Evolutionary conservation across 37 sponge, comb jelly and placozoan species (phyloP).

Genomic region (Lycopodina hypogea): DNA sequence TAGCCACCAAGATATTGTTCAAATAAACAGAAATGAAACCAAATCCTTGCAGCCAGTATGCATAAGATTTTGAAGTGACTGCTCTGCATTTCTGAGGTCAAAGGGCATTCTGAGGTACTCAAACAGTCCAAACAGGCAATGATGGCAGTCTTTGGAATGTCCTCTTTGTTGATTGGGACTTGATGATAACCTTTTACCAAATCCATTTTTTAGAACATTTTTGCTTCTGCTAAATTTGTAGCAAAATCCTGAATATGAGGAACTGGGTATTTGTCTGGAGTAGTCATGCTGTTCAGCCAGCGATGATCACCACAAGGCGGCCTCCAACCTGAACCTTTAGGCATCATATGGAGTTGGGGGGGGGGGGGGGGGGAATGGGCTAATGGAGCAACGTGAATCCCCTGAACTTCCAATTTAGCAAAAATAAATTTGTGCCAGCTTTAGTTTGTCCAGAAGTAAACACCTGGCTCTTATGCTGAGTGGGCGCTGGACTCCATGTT

Average conservation of each 20-base stretch:
- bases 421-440: too few species aligned
- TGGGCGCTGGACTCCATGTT: background rate
- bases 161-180: slow-evolving; percentile 38
- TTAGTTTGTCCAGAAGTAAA: too few species aligned
- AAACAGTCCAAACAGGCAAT: slow-evolving; percentile 65
- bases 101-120: slow-evolving; percentile 40
- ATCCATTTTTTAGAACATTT: slow-evolving; percentile 59
- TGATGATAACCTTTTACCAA: slow-evolving; percentile 52
- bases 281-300: slow-evolving; percentile 45
- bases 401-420: too few species aligned
- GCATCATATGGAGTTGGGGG: slow-evolving; percentile 70
- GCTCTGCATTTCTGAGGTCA: slow-evolving; percentile 57
- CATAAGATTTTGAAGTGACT: slow-evolving; percentile 56
- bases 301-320: slow-evolving; percentile 80
- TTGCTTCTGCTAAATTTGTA: slow-evolving; percentile 48
- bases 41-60: slow-evolving; percentile 56
- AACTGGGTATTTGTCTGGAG: slow-evolving; percentile 68
- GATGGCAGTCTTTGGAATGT: slow-evolving; percentile 66
- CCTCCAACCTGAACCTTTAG: slow-evolving; percentile 59
- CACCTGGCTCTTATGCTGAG: background rate
- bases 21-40: slow-evolving; percentile 27
- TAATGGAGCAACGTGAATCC: too few species aligned
- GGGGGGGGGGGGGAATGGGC: slow-evolving; percentile 75
- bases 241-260: slow-evolving; percentile 73
- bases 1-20: slow-evolving; percentile 50